Evolutionary conservation across 2,888 invertebrate species (phyloP), one percentile per base, ranked within the genome.

Genomic region (Chloroclysta siterata): DNA sequence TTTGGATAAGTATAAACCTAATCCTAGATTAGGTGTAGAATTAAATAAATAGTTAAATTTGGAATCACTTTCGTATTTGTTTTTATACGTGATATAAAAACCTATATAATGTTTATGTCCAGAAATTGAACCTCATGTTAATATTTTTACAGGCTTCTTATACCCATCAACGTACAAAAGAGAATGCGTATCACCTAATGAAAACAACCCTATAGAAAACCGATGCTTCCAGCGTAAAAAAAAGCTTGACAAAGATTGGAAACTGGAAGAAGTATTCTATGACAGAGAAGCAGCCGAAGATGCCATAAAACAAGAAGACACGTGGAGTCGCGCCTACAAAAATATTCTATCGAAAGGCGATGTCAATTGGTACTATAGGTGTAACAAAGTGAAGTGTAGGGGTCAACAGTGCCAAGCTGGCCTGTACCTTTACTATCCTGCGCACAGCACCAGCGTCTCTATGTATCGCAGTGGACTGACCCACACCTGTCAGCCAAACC

Each of bases 381-480:
- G 53, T 42, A 53, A 53, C 28, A 53, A 53, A 28, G 53, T 53
- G 29, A 53, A 42, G 28, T 29, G n/a, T 28, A 53, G 42, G 29
- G 42, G 29, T 42, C 28, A 28, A 14, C 53, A 53, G 28, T 53
- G 53, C 36, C 8, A 53, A 28, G 42, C 53, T 28, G 42, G 53
- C 7, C 29, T 53, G 29, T 53, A 53, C 10, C 13, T 53, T 10
- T 7, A 41, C 14, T 42, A 28, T 42, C 28, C 42, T 29, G 48
- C 51, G 10, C 14, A 51, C 29, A 53, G 28, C 14, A 4, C 28
- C 8, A n/a, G 14, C 8, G 42, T 53, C 28, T 29, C 28, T 1
- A 4, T 53, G 28, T 53, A 53, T 11, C 53, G 53, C 42, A 53
- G 53, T 28, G 53, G 42, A 14, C 42, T 53, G 4, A 28, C 53